These are phyloP conservation scores for Petroica traversi DNA, from an alignment of 2,113 vertebrate species.

Conservation along the genomic window DNA sequence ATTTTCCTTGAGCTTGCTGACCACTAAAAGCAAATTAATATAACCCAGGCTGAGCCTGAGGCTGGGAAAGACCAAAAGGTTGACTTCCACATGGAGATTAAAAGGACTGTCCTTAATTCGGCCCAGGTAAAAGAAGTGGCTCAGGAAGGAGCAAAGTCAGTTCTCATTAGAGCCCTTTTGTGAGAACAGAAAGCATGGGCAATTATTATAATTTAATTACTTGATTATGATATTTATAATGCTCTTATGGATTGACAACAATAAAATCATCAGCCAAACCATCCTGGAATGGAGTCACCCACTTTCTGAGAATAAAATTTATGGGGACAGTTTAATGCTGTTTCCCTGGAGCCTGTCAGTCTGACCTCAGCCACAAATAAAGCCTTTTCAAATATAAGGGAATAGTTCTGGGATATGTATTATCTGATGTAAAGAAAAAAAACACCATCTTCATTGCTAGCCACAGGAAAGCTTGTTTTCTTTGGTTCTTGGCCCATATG, in stretches of 20 bases:
- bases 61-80: not conserved
- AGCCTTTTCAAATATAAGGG: constrained; percentile 6
- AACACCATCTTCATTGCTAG: not conserved
- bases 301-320: not conserved
- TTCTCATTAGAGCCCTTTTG: not conserved
- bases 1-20: constrained; percentile 4
- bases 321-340: not conserved
- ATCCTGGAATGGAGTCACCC: not conserved
- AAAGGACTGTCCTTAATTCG: not conserved
- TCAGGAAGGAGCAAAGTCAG: not conserved
- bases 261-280: not conserved
- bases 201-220: not conserved
- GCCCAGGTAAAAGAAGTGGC: not conserved
- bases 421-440: not conserved
- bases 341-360: constrained; percentile 26
- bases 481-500: constrained; percentile 34
- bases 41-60: not conserved
- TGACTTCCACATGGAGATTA: not conserved
- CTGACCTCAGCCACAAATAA: constrained; percentile 43
- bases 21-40: constrained; percentile 32
- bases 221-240: not conserved
- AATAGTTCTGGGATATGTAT: not conserved
- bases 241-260: not conserved
- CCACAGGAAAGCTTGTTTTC: constrained; percentile 24
- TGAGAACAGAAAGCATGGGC: not conserved